Evolutionary conservation across 2,113 vertebrate species (phyloP), one percentile per base, ranked within the genome.

Genomic region (Grus americana): DNA sequence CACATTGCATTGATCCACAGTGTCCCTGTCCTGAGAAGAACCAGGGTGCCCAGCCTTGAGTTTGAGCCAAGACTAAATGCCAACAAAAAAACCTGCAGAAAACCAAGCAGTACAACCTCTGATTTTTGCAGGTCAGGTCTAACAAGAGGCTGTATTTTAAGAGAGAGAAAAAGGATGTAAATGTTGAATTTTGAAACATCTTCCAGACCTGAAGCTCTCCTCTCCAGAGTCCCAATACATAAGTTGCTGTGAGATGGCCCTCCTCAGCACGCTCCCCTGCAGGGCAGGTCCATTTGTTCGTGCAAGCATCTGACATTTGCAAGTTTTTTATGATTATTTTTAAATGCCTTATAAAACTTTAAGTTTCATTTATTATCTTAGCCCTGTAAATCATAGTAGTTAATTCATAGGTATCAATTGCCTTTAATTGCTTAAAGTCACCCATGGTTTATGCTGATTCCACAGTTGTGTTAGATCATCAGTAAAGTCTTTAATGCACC

Each of bases 371-470:
- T 63, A 74, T 34, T 50, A 10, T 21, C 65, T 68, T 32, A 74
- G 32, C 38, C 26, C 73, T 84, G 52, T 66, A 91, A 87, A 88
- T 73, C 83, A 47, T 63, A 89, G 81, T 20, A 89, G 68, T 47
- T 92, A 79, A 67, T 78, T 91, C 55, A 8, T 16, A 68, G 79
- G 26, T 71, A 75, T 81, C 91, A 75, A 32, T 81, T 5, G 3
- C 27, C 44, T 95, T 59, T 92, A 95, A 89, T 59, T 95, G 78
- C 52, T 42, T 87, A 23, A 96, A 95, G 76, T 75, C 93, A 91
- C 34, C 47, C 61, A 12, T 5, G 13, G 42, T 74, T 95, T 96
- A 42, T 89, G 94, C 91, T 97, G 93, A 97, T 94, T 74, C 91
- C 76, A 93, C 76, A 63, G 55, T 47, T 65, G 68, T 59, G 57